Base-by-base conservation (phyloP, 2,888 invertebrate genomes). In the Labia minor region DNA sequence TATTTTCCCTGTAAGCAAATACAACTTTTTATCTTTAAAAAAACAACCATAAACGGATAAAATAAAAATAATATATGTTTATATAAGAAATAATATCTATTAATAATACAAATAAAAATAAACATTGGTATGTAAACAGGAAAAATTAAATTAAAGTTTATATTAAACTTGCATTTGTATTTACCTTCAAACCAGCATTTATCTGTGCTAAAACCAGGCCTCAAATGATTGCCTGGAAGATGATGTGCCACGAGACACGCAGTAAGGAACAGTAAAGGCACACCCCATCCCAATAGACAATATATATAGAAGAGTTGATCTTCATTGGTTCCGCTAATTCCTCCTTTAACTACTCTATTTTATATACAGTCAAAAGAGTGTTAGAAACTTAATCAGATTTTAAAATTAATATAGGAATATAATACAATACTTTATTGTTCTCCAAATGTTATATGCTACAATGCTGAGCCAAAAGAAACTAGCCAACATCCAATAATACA, bases 381-480 rank as follows among this genome's bases (percentile, higher is more conserved):
- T n/a, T 37, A 11, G 74, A 70, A 72, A 69, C 19, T 70, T 71
- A 33, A n/a, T 64, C 63, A 68, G 61, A 63, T 18, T 21, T 67
- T 63, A 61, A 16, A 37, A 63, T 62, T 14, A 26, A 80, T 73
- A 71, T 79, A 75, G 67, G n/a, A n/a, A n/a, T n/a, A n/a, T n/a
- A n/a, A n/a, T n/a, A 49, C 2, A 8, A n/a, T 78, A 88, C 88
- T 83, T 79, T 1, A 84, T 83, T 14, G 81, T 80, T 72, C 83
- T 81, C 80, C 84, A 88, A 66, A 87, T 82, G 74, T 88, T 87
- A 71, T 87, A 83, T 37, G 85, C 82, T 20, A 86, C 82, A 4
- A 86, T 79, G 73, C 86, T 87, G 77, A 87, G 78, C 88, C 88
- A 88, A 74, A 86, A 86, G 77, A 88, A 88, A n/a, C 85, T 82